Conservation (phyloP, 2,888 invertebrate genomes). For the Unio delphinus region DNA sequence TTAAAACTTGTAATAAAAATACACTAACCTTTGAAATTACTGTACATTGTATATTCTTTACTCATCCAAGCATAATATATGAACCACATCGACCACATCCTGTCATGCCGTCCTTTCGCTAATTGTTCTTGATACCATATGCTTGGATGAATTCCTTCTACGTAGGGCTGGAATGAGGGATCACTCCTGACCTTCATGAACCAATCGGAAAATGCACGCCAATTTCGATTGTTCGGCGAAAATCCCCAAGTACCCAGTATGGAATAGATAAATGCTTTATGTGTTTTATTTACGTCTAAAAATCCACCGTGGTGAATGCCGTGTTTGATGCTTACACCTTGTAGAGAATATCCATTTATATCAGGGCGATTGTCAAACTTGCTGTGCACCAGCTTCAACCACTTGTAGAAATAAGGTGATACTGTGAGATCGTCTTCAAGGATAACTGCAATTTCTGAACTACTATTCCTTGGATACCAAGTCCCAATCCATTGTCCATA, state of each 20-base stretch:
- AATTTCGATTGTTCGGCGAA: conserved; percentile 33
- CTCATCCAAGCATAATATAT: conserved; percentile 39
- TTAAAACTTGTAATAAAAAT: no score
- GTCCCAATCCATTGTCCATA: conserved; percentile 35
- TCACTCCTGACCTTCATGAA: conserved; percentile 19
- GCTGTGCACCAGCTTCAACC: conserved; percentile 41
- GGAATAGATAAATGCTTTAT: conserved; percentile 36
- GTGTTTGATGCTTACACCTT: conserved; percentile 36
- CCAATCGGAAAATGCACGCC: conserved; percentile 36
- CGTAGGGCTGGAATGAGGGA: conserved; percentile 35
- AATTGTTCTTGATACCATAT: conserved; percentile 41
- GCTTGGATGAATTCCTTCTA: conserved; percentile 41
- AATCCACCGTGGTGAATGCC: conserved; percentile 14
- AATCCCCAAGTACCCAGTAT: conserved; percentile 48
- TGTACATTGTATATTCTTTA: conserved; percentile 33
- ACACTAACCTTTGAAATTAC: conserved; percentile 16
- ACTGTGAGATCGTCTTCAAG: conserved; percentile 53
- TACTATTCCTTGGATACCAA: conserved; percentile 34
- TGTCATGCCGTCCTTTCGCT: conserved; percentile 24
- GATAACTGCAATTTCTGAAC: conserved; percentile 44
- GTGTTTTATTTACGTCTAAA: conserved; percentile 15
- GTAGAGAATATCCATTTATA: conserved; percentile 40
- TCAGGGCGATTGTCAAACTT: conserved; percentile 28
- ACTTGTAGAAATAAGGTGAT: conserved; percentile 44
- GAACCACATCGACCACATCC: conserved; percentile 59